phyloP scores from a whole-genome alignment of 2,888 invertebrate species.

The Hyposoter didymator region DNA sequence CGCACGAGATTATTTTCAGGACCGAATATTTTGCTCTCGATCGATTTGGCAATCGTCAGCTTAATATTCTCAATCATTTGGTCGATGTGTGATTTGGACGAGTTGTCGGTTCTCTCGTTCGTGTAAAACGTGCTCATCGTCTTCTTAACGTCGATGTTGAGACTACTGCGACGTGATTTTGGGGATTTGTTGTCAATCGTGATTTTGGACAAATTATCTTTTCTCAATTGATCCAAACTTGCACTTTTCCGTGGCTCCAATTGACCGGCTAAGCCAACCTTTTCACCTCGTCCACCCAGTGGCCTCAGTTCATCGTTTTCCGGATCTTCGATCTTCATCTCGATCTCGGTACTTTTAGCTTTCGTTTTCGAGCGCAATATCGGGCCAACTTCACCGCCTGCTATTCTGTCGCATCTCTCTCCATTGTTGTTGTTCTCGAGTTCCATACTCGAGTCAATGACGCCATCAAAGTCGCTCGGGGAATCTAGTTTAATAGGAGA shows the following conservation, averaged over 20 bases:
- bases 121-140: conserved; percentile 77
- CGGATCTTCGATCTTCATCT: conserved; percentile 62
- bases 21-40: conserved; percentile 80
- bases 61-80: conserved; percentile 83
- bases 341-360: conserved; percentile 76
- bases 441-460: conserved; percentile 71
- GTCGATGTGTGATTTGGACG: conserved; percentile 80
- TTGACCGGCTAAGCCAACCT: conserved; percentile 42
- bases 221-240: conserved; percentile 75
- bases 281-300: conserved; percentile 56
- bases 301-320: conserved; percentile 62
- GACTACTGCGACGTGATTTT: conserved; percentile 79
- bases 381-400: conserved; percentile 77
- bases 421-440: conserved; percentile 81
- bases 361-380: conserved; percentile 82
- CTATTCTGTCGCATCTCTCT: conserved; percentile 74
- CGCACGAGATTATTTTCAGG: conserved; percentile 77
- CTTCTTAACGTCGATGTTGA: conserved; percentile 81
- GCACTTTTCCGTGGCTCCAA: conserved; percentile 64
- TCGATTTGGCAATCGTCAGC: conserved; percentile 80
- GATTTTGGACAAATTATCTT: conserved; percentile 77
- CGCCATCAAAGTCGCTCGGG: conserved; percentile 71
- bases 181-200: conserved; percentile 70
- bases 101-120: conserved; percentile 76
- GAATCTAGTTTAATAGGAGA: conserved; percentile 69